A percentile compares a stretch with the other conserved stretches of the same genome.
Evolutionary conservation across 2,888 invertebrate genomes (phyloP).

Genomic region (Latrodectus hesperus): DNA sequence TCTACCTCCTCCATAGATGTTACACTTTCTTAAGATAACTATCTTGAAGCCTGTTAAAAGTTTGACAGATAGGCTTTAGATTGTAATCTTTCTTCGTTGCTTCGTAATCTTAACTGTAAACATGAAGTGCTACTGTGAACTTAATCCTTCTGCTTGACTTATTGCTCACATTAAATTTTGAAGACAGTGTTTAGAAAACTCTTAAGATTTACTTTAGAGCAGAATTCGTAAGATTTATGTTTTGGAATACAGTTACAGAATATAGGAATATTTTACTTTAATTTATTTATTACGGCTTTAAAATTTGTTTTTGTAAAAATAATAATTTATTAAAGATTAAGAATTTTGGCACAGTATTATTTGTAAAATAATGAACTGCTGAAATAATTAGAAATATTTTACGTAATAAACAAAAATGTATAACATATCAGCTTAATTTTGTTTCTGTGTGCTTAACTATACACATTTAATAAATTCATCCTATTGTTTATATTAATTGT

Average conservation of each 20-base stretch:
- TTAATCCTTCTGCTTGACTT: background rate
- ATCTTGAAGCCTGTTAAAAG: background rate
- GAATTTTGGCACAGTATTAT: too few species aligned
- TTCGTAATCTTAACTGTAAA: background rate
- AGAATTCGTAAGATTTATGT: background rate
- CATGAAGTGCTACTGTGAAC: background rate
- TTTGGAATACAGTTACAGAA: background rate
- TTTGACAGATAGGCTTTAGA: background rate
- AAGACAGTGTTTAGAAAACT: background rate
- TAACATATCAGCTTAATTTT: too few species aligned
- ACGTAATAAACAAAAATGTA: too few species aligned
- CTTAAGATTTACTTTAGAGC: background rate
- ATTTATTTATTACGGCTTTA: too few species aligned
- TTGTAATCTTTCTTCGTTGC: background rate
- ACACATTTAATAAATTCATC: too few species aligned
- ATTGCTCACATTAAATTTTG: slow-evolving; percentile 3
- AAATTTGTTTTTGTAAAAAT: too few species aligned
- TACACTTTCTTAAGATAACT: background rate
- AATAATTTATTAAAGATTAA: too few species aligned
- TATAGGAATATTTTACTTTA: too few species aligned
- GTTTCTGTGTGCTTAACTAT: too few species aligned
- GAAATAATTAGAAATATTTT: too few species aligned
- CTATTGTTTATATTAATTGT: too few species aligned
- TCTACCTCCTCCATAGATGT: background rate
- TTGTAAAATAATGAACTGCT: too few species aligned